Conservation (phyloP, 2,113 vertebrate genomes). For the Lonchura striata region DNA sequence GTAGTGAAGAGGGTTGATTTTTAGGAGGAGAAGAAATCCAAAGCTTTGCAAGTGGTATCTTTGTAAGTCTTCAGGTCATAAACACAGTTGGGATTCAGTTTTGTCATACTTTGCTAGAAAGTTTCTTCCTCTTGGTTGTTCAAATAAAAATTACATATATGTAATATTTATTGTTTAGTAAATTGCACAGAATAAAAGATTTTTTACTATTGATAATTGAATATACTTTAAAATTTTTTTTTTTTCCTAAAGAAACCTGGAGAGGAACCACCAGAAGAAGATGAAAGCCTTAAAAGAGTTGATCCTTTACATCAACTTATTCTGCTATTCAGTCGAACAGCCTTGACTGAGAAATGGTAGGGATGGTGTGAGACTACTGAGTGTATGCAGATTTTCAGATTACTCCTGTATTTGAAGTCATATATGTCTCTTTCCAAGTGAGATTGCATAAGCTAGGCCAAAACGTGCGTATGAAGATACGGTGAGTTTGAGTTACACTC, state of each 20-base stretch:
- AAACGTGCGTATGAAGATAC: rapidly evolving
- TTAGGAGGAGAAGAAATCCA: neutral
- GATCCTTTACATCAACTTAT: conserved; percentile 96
- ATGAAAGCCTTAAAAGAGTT: conserved; percentile 83
- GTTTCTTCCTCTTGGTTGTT: neutral
- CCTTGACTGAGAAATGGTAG: conserved; percentile 96
- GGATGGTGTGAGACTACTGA: neutral
- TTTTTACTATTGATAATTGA: neutral
- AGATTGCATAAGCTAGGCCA: neutral
- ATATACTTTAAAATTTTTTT: neutral
- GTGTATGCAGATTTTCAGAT: neutral
- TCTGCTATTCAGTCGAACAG: conserved; percentile 93
- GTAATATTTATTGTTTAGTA: neutral
- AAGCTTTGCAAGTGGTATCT: neutral
- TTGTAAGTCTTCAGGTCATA: neutral
- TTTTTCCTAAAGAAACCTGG: conserved; percentile 82
- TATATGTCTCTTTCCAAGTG: neutral
- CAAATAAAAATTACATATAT: neutral
- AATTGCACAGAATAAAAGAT: neutral
- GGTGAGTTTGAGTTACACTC: neutral
- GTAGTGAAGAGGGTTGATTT: neutral
- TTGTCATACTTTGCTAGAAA: neutral
- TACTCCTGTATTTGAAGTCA: neutral
- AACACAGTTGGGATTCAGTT: neutral
- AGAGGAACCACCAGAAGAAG: conserved; percentile 82